Base-by-base conservation (phyloP, 1,140 invertebrate species). In the Zaprionus kolodkinae region DNA sequence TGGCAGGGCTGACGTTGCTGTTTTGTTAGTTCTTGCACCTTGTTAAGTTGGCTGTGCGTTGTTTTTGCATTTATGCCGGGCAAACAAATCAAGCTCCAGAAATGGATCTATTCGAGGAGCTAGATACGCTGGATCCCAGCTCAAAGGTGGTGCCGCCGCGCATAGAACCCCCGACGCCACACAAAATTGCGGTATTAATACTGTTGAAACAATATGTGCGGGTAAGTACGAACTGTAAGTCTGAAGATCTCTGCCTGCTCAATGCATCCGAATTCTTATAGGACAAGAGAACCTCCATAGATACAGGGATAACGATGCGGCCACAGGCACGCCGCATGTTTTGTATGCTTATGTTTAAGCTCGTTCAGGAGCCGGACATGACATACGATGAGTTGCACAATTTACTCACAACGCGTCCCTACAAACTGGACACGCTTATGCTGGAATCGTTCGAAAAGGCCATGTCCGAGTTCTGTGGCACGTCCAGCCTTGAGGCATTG, bases 351-450 rank as follows among this genome's bases (percentile, higher is more conserved):
- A 92, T 95, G 7, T 85, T 95, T 40, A 95, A 95, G 80, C 81
- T 96, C 11, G 94, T 95, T 74, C 95, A 96, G 92, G 94, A 95
- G 91, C 94, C 95, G 43, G 96, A 97, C 92, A 93, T 96, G 92
- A 93, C 94, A 25, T 93, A 96, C 55, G 92, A 92, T 35, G 93
- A 95, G 33, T 84, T 96, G 1, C 91, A 94, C 61, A 91, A 92
- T 25, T 72, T 96, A 54, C 89, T 96, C 10, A 93, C 93, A 30
- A 93, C 94, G 7, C 87, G 94, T 0, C 93, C 94, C 68, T 94
- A 94, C 78, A 82, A 93, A 38, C 78, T 96, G 59, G 91, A 94
- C 63, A 86, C 92, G 6, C 61, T 92, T 13, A 93, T 94, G 73
- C 90, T 94, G 6, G 83, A 93, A 62, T 91, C 93, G 13, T 94